A percentile compares a stretch with the other conserved stretches of the same genome.
These are phyloP conservation scores for Allobates femoralis DNA, from an alignment of 2,797 vertebrate species.

Conservation along the genomic window DNA sequence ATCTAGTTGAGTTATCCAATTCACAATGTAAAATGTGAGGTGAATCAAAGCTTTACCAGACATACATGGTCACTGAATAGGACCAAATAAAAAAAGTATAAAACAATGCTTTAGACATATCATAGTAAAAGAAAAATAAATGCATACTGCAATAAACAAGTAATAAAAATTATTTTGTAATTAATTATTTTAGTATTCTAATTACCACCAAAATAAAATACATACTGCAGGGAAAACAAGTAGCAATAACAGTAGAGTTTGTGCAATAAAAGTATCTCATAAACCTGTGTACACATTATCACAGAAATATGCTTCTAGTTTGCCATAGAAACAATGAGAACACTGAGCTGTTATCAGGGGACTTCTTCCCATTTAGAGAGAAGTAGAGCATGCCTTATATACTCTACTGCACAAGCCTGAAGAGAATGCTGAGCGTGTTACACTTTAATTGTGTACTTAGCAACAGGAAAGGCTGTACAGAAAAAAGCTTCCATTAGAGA, in stretches of 20 bases:
- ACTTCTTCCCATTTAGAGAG: neutral
- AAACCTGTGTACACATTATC: neutral
- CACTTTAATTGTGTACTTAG: constrained; percentile 13
- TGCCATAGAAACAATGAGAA: constrained; percentile 14
- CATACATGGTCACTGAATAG: too few relatives aligned
- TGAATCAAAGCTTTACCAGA: too few relatives aligned
- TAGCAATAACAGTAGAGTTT: neutral
- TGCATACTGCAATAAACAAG: neutral
- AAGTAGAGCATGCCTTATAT: constrained; percentile 7
- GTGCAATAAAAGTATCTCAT: neutral
- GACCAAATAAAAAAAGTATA: too few relatives aligned
- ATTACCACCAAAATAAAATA: neutral
- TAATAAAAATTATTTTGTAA: neutral
- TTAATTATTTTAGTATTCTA: neutral
- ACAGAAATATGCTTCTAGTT: neutral
- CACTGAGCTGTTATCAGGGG: constrained; percentile 16
- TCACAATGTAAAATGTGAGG: too few relatives aligned
- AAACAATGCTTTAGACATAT: too few relatives aligned
- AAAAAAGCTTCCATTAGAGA: neutral
- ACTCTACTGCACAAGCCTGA: neutral
- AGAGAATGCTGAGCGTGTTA: neutral
- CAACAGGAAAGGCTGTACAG: neutral
- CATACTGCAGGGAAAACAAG: neutral
- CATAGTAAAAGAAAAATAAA: too few relatives aligned
- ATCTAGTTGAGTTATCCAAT: too few relatives aligned